Conservation (phyloP, 2,888 invertebrate species). For the Cecidostiba fungosa region DNA sequence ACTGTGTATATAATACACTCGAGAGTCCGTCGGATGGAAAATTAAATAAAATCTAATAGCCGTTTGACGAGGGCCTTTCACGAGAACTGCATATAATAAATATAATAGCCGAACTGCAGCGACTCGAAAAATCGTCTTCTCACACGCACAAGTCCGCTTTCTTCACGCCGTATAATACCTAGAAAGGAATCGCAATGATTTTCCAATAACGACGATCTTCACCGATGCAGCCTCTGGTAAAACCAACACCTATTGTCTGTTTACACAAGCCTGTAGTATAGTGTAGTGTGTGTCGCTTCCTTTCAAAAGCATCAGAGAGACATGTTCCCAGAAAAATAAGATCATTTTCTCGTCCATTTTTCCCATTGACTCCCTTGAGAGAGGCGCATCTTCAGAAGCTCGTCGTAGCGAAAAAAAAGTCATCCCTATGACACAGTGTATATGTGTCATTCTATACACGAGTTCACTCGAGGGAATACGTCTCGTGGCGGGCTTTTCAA, state of each 20-base stretch:
- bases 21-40: background rate
- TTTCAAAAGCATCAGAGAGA: background rate
- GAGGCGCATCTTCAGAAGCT: conserved; percentile 37
- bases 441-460: background rate
- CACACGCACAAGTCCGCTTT: conserved; percentile 17
- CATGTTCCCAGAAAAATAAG: conserved; percentile 55
- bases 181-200: conserved; percentile 56
- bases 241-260: conserved; percentile 31
- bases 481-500: conserved; percentile 17
- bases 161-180: conserved; percentile 30
- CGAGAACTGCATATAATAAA: background rate
- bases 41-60: conserved; percentile 1
- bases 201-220: conserved; percentile 45
- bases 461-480: background rate
- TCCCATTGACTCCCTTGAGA: conserved; percentile 39
- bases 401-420: conserved; percentile 49
- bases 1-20: too few species aligned
- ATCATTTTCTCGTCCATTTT: conserved; percentile 57
- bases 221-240: background rate
- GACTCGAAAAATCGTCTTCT: conserved; percentile 47
- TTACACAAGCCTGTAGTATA: conserved; percentile 33
- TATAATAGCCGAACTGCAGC: conserved; percentile 52
- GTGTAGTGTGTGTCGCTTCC: background rate
- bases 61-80: background rate
- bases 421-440: background rate